Base-by-base conservation (phyloP, 2,113 vertebrate species). In the Gallinago undulata region DNA sequence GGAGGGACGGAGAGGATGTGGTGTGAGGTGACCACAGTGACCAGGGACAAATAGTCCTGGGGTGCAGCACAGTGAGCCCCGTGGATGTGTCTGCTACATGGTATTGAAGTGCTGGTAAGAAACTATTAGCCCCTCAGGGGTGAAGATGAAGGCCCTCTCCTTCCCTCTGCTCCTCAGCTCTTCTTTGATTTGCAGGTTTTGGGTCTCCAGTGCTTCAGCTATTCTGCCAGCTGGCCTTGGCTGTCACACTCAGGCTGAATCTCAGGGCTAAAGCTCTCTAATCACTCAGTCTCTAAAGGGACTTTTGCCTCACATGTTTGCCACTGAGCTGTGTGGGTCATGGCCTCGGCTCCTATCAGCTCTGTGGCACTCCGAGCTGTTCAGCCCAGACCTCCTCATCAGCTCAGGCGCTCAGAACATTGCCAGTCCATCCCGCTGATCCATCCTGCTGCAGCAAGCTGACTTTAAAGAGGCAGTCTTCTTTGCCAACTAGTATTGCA, bases 401-500 rank as follows among this genome's bases (percentile, higher is more conserved):
- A 89, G 60, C 75, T 78, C 5, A 0, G 35, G 51, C 37, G 16
- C 69, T 75, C 7, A 2, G 41, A 81, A 68, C 48, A 7, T 11
- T 41, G 51, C 50, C 81, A 73, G 1, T 0, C 0, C 2, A 1
- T 74, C 50, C 21, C 11, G 13, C 73, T 59, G 43, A 48, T 37
- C 27, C 31, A 43, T 28, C n/a, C 39, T 4, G 3, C 33, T 48
- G 39, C 28, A 33, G 22, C 27, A 55, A 56, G 39, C 41, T 47
- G 59, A 45, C 74, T 64, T 90, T 82, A 73, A 81, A 86, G 30
- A 67, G 50, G 13, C 27, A 55, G 4, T 7, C 6, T 10, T 25
- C 82, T 39, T 75, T 77, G 79, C 60, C 81, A 94, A 15, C 43
- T 50, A 23, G 30, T 57, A 66, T 89, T 95, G 76, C 85, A 92